phyloP scores from a whole-genome alignment of 2,888 invertebrate genomes.

The Encarsia formosa region DNA sequence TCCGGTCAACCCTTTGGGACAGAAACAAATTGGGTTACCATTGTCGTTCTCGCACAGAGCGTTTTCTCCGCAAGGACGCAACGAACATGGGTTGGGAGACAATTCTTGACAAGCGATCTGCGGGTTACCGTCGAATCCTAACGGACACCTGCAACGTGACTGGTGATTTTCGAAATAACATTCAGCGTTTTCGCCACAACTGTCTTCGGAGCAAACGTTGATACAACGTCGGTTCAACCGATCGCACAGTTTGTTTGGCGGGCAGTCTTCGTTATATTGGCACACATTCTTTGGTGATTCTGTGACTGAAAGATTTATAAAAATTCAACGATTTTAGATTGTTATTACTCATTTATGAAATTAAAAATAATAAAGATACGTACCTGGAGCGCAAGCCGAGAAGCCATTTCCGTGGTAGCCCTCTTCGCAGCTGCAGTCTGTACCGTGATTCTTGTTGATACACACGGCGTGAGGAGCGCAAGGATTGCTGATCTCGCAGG shows the following conservation, averaged over 20 bases:
- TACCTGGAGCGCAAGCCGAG: constrained; percentile 76
- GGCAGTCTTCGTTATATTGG: constrained; percentile 88
- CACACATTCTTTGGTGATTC: constrained; percentile 61
- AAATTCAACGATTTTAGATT: neutral
- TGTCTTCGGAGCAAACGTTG: constrained; percentile 72
- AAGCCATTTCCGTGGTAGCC: constrained; percentile 85
- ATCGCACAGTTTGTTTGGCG: constrained; percentile 80
- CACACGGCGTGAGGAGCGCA: constrained; percentile 81
- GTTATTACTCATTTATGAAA: neutral
- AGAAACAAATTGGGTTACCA: constrained; percentile 83
- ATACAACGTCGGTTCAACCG: constrained; percentile 78
- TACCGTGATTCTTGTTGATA: constrained; percentile 81
- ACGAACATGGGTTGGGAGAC: constrained; percentile 76
- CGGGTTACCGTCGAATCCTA: constrained; percentile 78
- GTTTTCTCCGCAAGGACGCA: constrained; percentile 83
- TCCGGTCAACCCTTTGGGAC: constrained; percentile 84
- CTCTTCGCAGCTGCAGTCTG: constrained; percentile 80
- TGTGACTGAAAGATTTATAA: constrained; percentile 46
- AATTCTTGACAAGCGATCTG: constrained; percentile 63
- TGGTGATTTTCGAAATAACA: constrained; percentile 79
- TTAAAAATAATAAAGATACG: neutral
- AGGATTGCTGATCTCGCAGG: constrained; percentile 80
- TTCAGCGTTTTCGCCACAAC: constrained; percentile 74
- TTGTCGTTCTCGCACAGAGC: constrained; percentile 81
- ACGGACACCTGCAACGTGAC: constrained; percentile 75